Base-by-base conservation (phyloP, 92 coral and sea anemone genomes). In the Nematostella vectensis region DNA sequence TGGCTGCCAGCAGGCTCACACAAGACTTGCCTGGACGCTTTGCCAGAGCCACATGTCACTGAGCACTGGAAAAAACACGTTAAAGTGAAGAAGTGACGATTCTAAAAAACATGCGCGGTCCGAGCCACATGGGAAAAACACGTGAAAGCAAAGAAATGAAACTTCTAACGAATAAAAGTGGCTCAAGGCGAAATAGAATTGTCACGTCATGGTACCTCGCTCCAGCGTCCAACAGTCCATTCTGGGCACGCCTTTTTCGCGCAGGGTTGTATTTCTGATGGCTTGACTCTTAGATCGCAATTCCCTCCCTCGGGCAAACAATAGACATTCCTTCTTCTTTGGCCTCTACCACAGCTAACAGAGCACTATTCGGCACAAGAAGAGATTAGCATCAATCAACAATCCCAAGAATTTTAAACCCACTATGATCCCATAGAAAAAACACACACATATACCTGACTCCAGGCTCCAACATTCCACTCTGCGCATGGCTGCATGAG, bases 211-310 rank as follows among this genome's bases (percentile, higher is more conserved):
- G 61, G 11, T 50, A 84, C 94, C 81, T 30, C 52, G 59, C 80
- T 80, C 95, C 95, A 85, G 31, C 54, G 49, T 23, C 84, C 76
- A 0, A 77, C 54, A 10, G 40, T 26, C 95, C 95, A 85, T 15
- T 43, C 55, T 4, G 95, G 95, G 47, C 95, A 85, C 26, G 0
- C 23, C 54, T 72, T 76, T 38, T 39, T 55, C 50, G 69, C 55
- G 49, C 95, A 85, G 1, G 37, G 22, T 33, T 23, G 30, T 18
- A 39, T 62, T 20, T 1, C 50, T 20, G 25, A 16, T 23, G 95
- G 88, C 61, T 66, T 80, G 43, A 62, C 37, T 48, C 58, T 54
- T 9, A 16, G 22, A 27, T 81, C 74, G 61, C 95, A 85, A 0
- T 45, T 28, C 10, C 27, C 57, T 12, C 25, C 9, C 27, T 39